Evolutionary conservation across 2,113 vertebrate species (phyloP).

Genomic region (Varanus komodoensis): DNA sequence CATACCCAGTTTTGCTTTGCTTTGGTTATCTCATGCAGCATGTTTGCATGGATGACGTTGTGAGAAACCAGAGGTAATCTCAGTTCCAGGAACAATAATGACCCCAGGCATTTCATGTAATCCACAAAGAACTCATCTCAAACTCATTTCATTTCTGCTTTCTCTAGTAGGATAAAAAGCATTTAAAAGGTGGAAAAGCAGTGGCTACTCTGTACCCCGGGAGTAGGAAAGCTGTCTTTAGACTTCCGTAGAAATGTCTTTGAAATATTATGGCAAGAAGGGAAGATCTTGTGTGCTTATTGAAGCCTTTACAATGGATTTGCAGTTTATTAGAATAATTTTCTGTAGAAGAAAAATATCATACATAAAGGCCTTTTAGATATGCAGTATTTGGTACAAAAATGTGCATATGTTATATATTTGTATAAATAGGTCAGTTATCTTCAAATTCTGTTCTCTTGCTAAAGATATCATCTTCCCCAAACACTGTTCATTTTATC

Average conservation of each 20-base stretch:
- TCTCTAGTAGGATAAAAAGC: neutral
- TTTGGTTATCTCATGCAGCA: neutral
- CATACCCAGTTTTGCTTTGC: too few species aligned
- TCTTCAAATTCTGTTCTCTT: neutral
- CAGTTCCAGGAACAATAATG: conserved; percentile 32
- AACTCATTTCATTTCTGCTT: neutral
- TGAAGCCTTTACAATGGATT: neutral
- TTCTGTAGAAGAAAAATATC: neutral
- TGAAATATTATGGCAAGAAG: neutral
- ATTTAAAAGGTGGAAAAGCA: neutral
- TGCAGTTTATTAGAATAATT: neutral
- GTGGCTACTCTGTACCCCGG: neutral
- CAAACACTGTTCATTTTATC: neutral
- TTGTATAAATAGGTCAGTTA: too few species aligned
- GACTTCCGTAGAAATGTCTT: neutral
- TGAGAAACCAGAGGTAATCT: conserved; percentile 2
- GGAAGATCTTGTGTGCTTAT: neutral
- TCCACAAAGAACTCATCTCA: neutral
- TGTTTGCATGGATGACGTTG: neutral
- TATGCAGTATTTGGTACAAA: neutral
- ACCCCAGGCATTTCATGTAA: conserved; percentile 13
- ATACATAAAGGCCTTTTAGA: neutral
- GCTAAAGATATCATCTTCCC: neutral
- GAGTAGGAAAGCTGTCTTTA: neutral
- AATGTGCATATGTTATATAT: neutral